phyloP scores from a whole-genome alignment of 1,140 invertebrate genomes.

The Philotrypesis tridentata region DNA sequence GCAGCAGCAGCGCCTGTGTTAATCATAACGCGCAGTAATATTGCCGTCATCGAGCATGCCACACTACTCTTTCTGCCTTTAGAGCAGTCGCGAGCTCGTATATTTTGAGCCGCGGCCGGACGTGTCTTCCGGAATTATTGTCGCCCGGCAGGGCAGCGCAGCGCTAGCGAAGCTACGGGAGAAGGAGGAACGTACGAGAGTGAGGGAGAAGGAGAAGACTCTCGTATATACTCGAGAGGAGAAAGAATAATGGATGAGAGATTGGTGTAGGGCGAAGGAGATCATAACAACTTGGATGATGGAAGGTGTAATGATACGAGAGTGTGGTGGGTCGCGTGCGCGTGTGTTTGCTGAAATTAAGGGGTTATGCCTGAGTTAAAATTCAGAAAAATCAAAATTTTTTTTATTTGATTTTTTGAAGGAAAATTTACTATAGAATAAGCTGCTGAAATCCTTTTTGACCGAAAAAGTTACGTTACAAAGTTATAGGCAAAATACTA shows the following conservation, averaged over 20 bases:
- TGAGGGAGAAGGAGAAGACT: too few species aligned
- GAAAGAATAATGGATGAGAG: conserved; percentile 4
- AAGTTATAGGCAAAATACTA: too few species aligned
- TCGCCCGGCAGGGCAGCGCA: not conserved
- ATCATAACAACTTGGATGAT: not conserved
- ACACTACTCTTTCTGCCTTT: not conserved
- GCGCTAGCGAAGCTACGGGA: not conserved
- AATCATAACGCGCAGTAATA: conserved; percentile 51
- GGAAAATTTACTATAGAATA: too few species aligned
- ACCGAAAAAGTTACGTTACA: too few species aligned
- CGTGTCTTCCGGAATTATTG: not conserved
- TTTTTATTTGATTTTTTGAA: too few species aligned
- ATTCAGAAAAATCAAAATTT: too few species aligned
- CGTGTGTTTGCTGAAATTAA: too few species aligned
- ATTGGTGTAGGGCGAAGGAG: not conserved
- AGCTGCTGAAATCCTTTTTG: too few species aligned
- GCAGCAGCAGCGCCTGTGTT: not conserved
- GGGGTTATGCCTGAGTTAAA: too few species aligned
- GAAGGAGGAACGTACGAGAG: too few species aligned
- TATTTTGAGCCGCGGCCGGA: not conserved
- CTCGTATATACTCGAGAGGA: not conserved
- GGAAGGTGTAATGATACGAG: not conserved
- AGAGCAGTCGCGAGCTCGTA: not conserved
- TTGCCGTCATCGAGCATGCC: conserved; percentile 51
- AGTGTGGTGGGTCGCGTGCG: not conserved